Evolutionary conservation across 2,113 vertebrate genomes (phyloP).

Genomic region (Lynx canadensis): DNA sequence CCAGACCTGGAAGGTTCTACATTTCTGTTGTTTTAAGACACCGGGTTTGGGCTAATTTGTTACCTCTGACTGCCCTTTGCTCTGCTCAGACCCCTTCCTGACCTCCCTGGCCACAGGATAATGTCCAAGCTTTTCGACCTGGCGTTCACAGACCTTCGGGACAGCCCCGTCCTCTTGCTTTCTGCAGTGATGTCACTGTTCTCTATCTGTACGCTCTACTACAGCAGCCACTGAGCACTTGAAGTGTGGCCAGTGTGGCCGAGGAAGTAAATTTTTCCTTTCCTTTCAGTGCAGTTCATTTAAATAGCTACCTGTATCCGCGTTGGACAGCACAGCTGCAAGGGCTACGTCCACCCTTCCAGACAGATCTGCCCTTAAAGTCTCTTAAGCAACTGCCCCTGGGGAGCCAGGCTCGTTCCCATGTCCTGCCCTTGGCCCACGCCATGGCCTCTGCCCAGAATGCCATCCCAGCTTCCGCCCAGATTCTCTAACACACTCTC

Average conservation of each 20-base stretch:
- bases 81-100: not conserved
- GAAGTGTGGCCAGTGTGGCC: not conserved
- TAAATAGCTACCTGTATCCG: not conserved
- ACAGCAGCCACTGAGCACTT: not conserved
- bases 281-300: not conserved
- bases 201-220: not conserved
- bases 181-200: not conserved
- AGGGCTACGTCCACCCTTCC: not conserved
- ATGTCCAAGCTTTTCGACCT: not conserved
- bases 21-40: not conserved
- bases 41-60: not conserved
- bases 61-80: not conserved
- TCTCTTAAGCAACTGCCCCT: not conserved
- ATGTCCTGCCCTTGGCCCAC: not conserved
- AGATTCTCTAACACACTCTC: not conserved
- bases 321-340: not conserved
- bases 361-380: not conserved
- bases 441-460: rapidly evolving
- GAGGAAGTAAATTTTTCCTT: not conserved
- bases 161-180: not conserved
- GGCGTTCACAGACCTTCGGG: not conserved
- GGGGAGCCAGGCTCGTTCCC: not conserved
- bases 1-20: not conserved
- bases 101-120: too few species aligned
- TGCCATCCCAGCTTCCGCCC: not conserved